phyloP scores from a whole-genome alignment of 2,888 invertebrate species.

The Sarcophaga subvicina region DNA sequence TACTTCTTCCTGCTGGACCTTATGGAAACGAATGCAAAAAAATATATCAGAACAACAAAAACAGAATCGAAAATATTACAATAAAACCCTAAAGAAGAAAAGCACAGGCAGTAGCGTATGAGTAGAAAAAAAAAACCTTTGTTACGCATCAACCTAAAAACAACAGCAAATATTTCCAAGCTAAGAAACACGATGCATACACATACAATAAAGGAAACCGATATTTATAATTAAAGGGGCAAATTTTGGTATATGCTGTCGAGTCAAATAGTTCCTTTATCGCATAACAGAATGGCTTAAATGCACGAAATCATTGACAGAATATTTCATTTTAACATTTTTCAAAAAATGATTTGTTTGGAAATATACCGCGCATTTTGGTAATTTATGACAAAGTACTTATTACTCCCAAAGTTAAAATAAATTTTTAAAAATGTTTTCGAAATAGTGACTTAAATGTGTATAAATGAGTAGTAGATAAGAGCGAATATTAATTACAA shows the following conservation, averaged over 20 bases:
- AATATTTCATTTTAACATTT: too few species aligned
- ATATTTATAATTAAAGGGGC: not conserved
- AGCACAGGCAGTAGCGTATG: constrained; percentile 51
- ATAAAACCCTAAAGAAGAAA: constrained; percentile 45
- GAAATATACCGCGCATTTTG: too few species aligned
- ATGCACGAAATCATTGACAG: too few species aligned
- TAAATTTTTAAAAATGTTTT: too few species aligned
- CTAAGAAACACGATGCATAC: constrained; percentile 13
- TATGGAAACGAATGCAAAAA: constrained; percentile 55
- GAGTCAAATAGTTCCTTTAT: constrained; percentile 31
- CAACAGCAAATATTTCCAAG: not conserved
- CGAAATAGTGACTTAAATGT: too few species aligned
- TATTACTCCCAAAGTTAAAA: too few species aligned
- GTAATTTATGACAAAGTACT: too few species aligned
- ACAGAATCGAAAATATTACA: not conserved
- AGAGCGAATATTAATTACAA: too few species aligned
- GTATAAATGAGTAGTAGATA: too few species aligned
- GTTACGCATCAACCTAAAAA: constrained; percentile 65
- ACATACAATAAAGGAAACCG: constrained; percentile 14
- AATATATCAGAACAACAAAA: not conserved
- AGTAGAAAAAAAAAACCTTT: constrained; percentile 13
- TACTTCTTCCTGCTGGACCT: constrained; percentile 64
- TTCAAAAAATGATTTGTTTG: too few species aligned
- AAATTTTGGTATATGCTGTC: constrained; percentile 33
- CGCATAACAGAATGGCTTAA: too few species aligned